Conservation (phyloP, 2,797 vertebrate genomes). For the Enteromius anoplus region DNA sequence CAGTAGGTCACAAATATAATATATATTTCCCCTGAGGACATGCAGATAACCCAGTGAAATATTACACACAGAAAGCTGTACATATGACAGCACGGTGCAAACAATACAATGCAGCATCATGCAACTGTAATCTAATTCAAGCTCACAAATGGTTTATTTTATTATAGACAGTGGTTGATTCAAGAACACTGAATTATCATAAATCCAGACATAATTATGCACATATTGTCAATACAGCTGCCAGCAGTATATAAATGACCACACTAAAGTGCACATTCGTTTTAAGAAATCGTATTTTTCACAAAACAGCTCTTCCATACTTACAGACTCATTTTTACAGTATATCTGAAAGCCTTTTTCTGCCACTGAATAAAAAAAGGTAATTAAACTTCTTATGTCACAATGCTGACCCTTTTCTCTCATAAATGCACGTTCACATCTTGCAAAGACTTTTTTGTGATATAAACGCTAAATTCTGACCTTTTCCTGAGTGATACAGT, state of each 20-base stretch:
- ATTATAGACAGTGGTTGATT: neutral
- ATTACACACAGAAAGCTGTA: too few relatives aligned
- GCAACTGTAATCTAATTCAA: neutral
- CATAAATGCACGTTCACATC: too few relatives aligned
- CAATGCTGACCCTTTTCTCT: too few relatives aligned
- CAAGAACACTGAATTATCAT: neutral
- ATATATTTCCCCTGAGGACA: neutral
- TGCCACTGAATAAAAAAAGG: too few relatives aligned
- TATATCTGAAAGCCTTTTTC: too few relatives aligned
- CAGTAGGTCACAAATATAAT: neutral
- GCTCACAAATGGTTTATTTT: neutral
- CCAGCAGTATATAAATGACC: neutral
- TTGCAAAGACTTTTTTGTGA: too few relatives aligned
- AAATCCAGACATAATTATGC: neutral
- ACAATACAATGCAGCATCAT: neutral
- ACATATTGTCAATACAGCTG: neutral
- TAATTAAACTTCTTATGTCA: too few relatives aligned
- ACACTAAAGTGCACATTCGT: neutral
- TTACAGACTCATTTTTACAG: too few relatives aligned
- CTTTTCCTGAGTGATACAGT: too few relatives aligned
- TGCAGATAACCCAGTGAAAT: neutral
- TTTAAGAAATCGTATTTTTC: neutral
- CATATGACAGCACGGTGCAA: neutral
- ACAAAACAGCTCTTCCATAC: neutral
- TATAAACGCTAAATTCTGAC: too few relatives aligned